Conservation (phyloP, 2,888 invertebrate genomes). For the Luperina testacea region DNA sequence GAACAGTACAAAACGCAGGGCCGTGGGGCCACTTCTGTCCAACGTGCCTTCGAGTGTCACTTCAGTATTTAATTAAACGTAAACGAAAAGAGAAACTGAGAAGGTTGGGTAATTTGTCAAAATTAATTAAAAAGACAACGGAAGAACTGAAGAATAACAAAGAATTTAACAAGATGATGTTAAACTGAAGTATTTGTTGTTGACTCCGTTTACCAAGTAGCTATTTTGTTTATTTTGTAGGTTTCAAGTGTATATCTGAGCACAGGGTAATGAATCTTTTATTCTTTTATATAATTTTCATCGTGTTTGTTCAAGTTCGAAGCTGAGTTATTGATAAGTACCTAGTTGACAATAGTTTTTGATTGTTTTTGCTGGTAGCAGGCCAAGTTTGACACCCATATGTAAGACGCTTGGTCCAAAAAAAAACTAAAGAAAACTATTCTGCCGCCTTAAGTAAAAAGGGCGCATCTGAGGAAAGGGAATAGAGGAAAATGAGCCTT, state of each 20-base stretch:
- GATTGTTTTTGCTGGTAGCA: too few relatives aligned
- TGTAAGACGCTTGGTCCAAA: too few relatives aligned
- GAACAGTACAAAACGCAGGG: conserved; percentile 78
- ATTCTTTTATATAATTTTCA: background rate
- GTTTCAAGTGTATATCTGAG: conserved; percentile 28
- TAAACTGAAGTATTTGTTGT: conserved; percentile 73
- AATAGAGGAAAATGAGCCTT: too few relatives aligned
- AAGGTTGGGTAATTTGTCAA: conserved; percentile 89
- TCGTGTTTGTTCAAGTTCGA: background rate
- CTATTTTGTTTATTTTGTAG: conserved; percentile 69
- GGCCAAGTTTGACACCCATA: too few relatives aligned
- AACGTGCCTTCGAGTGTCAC: conserved; percentile 86
- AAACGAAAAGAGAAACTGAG: conserved; percentile 86
- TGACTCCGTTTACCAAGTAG: conserved; percentile 74
- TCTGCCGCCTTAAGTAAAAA: too few relatives aligned
- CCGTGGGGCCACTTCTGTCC: conserved; percentile 71
- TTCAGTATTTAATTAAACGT: conserved; percentile 89
- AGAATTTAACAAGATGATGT: conserved; percentile 82
- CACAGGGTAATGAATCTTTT: conserved; percentile 30
- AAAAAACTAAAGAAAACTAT: too few relatives aligned
- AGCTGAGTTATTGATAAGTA: too few relatives aligned
- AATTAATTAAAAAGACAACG: conserved; percentile 90
- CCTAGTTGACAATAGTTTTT: background rate
- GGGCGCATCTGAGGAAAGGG: too few relatives aligned
- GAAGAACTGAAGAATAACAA: conserved; percentile 82